Base-by-base conservation (phyloP, 2,888 invertebrate species). In the Hypena proboscidalis region DNA sequence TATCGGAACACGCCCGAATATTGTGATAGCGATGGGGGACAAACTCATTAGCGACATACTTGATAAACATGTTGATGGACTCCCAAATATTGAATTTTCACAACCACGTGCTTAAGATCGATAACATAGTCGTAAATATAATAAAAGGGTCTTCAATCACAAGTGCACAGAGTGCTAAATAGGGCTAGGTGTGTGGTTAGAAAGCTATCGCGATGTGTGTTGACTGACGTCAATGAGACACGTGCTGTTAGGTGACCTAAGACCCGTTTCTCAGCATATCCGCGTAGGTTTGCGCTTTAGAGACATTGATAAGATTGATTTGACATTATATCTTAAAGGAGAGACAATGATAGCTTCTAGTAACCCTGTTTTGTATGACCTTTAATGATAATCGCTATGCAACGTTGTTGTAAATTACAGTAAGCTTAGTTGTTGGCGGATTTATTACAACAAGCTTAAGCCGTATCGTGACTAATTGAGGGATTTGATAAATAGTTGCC, bases 151-250 rank as follows among this genome's bases (percentile, higher is more conserved):
- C 44, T 45, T 59, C 30, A 34, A 54, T 36, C 30, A 23, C 30
- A 37, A 17, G 33, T 29, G 35, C 29, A 45, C 61, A 31, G 41
- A 51, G 49, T 34, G 40, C 35, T 44, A 58, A 56, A 47, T 44
- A 58, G 45, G 33, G 36, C 47, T 57, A 59, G 57, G 59, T 62
- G 61, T 60, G 66, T 47, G 34, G 46, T 61, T 71, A 71, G 77
- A 77, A 78, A 76, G 76, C 63, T 71, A 70, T 72, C 58, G 61
- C 61, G 49, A 66, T 65, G 65, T 62, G 64, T 66, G 73, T 67
- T 67, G 65, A 67, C 77, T 78, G 83, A 83, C 83, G 82, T 80
- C 79, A 80, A 77, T 70, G 57, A 61, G 68, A 71, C 83, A 78
- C 77, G 75, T 74, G 77, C 67, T 67, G 68, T 70, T 72, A 71